phyloP scores from a whole-genome alignment of 2,797 vertebrate species.

The Neopelma chrysocephalum region DNA sequence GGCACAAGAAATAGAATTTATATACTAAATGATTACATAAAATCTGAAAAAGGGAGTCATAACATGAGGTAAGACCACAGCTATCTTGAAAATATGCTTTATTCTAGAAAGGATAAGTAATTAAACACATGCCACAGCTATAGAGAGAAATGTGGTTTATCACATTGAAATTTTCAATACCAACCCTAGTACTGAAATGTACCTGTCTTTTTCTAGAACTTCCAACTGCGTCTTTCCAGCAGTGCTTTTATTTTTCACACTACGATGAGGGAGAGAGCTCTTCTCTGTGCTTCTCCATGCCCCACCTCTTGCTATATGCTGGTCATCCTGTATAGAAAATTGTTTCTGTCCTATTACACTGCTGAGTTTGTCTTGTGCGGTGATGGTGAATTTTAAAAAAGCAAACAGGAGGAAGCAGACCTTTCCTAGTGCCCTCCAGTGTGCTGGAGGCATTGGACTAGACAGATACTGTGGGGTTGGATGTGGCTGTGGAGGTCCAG shows the following conservation, averaged over 20 bases:
- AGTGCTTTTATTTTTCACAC: neutral
- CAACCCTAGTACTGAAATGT: neutral
- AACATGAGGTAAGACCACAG: neutral
- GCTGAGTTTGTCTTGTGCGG: neutral
- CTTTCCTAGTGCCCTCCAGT: neutral
- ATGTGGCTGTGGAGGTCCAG: fast-evolving
- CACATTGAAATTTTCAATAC: neutral
- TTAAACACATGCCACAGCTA: neutral
- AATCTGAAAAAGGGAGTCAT: neutral
- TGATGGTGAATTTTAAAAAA: fast-evolving
- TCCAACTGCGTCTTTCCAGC: neutral
- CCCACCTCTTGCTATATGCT: fast-evolving
- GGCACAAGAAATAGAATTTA: neutral
- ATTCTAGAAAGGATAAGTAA: neutral
- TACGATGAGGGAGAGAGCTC: neutral
- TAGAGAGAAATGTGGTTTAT: neutral
- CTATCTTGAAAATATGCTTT: neutral
- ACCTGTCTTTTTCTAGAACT: neutral
- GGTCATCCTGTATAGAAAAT: neutral
- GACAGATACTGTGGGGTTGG: neutral
- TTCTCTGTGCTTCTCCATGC: neutral
- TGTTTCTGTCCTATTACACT: neutral
- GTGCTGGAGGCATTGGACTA: fast-evolving
- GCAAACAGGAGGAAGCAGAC: neutral
- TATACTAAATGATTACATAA: neutral